Percentiles rank a stretch among this genome's conserved stretches.
Evolutionary conservation across 2,113 vertebrate genomes (phyloP).

Genomic region (Antigone vipio): DNA sequence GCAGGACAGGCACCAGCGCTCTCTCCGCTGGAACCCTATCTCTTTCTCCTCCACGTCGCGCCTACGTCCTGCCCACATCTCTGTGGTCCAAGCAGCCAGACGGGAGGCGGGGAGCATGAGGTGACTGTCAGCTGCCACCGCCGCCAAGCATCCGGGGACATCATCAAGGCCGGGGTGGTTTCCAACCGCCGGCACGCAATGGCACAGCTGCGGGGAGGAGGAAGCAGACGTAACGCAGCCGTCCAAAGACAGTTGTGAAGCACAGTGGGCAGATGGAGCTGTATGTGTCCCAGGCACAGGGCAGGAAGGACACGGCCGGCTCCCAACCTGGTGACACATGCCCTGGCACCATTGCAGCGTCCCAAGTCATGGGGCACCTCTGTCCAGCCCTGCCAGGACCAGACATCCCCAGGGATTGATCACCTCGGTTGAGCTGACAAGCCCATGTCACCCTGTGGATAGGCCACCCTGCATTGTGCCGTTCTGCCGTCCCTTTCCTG

Average conservation of each 20-base stretch:
- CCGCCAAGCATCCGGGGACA: fast-evolving
- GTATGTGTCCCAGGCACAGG: fast-evolving
- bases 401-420: too few species aligned
- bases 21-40: fast-evolving
- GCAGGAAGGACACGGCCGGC: neutral
- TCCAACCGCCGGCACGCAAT: fast-evolving
- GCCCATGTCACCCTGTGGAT: neutral
- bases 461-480: neutral
- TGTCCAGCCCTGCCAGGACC: neutral
- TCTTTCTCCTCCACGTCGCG: neutral
- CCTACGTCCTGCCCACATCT: fast-evolving
- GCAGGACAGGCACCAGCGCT: fast-evolving
- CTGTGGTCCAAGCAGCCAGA: fast-evolving
- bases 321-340: fast-evolving
- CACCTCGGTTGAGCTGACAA: fast-evolving
- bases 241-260: fast-evolving
- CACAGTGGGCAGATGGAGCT: fast-evolving
- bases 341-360: neutral
- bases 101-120: fast-evolving
- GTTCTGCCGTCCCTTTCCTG: neutral
- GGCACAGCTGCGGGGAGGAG: fast-evolving
- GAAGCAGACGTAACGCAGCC: fast-evolving
- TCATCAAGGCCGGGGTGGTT: fast-evolving
- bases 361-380: neutral
- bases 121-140: fast-evolving